A percentile compares a stretch with the other conserved stretches of the same genome.
Evolutionary conservation across 2,888 invertebrate genomes (phyloP).

Genomic region (Lordiphosa andalusiaca): DNA sequence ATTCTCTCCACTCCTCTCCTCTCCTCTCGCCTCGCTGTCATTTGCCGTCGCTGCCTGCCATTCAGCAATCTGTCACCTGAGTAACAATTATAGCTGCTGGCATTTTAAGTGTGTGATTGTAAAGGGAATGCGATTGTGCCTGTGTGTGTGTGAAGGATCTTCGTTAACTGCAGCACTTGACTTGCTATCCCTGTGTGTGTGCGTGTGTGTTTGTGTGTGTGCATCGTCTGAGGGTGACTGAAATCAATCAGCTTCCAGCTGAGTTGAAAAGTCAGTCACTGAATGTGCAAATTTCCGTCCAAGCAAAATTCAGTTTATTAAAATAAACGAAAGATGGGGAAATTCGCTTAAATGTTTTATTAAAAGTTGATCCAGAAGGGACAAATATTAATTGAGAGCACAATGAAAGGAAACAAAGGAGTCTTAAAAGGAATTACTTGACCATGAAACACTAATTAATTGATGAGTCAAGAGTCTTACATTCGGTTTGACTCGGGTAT

Average conservation of each 20-base stretch:
- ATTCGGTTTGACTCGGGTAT: too few species aligned
- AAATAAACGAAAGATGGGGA: conserved; percentile 4
- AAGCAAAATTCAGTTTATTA: conserved; percentile 37
- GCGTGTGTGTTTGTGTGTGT: neutral
- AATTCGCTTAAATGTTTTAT: too few species aligned
- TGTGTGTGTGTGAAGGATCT: conserved; percentile 29
- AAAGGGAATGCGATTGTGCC: conserved; percentile 23
- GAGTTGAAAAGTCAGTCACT: conserved; percentile 43
- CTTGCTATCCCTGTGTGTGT: conserved; percentile 9
- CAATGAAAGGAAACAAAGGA: too few species aligned
- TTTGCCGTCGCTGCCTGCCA: conserved; percentile 53
- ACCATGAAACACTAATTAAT: too few species aligned
- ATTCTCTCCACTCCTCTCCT: too few species aligned
- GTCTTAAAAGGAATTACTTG: too few species aligned
- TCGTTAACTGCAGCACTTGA: conserved; percentile 59
- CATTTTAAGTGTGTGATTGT: conserved; percentile 63
- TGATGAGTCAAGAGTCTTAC: too few species aligned
- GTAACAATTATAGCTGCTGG: conserved; percentile 76
- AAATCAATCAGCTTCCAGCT: conserved; percentile 60
- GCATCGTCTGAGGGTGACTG: conserved; percentile 5
- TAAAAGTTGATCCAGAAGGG: too few species aligned
- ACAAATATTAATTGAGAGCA: too few species aligned
- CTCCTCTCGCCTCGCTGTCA: conserved; percentile 12
- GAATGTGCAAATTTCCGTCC: conserved; percentile 35
- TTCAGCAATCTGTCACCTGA: conserved; percentile 75